Percentiles rank a stretch among this genome's conserved stretches.
Evolutionary conservation across 2,888 invertebrate species (phyloP).

Genomic region (Trilocha varians): DNA sequence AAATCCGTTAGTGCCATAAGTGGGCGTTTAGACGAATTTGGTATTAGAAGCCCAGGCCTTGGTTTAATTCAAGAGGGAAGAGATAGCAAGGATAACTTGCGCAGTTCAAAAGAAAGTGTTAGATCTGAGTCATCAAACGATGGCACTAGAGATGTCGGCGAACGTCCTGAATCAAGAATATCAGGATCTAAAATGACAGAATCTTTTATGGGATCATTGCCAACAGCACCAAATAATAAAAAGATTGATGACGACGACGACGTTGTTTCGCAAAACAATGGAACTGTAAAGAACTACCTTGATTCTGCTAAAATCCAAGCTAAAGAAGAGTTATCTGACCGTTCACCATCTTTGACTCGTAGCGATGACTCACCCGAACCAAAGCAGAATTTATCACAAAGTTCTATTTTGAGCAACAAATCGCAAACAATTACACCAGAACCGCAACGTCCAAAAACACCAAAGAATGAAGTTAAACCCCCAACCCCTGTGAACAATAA

Average conservation of each 20-base stretch:
- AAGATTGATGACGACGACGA: constrained; percentile 62
- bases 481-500: constrained; percentile 24
- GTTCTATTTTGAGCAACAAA: constrained; percentile 31
- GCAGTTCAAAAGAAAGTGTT: constrained; percentile 56
- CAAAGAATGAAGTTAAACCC: constrained; percentile 41
- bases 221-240: constrained; percentile 44
- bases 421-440: constrained; percentile 43
- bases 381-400: constrained; percentile 37
- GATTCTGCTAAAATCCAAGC: constrained; percentile 29
- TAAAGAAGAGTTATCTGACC: constrained; percentile 52
- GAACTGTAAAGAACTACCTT: constrained; percentile 24
- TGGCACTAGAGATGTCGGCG: constrained; percentile 34
- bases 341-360: constrained; percentile 63
- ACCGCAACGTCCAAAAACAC: constrained; percentile 52
- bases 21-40: constrained; percentile 50
- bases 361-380: constrained; percentile 68
- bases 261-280: constrained; percentile 49
- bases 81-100: constrained; percentile 58
- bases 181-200: constrained; percentile 65
- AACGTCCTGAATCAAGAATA: constrained; percentile 62
- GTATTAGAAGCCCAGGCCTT: constrained; percentile 50
- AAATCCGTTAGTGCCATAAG: constrained; percentile 66
- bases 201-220: constrained; percentile 58
- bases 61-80: constrained; percentile 64
- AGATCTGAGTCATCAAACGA: constrained; percentile 48